Evolutionary conservation across 2,113 vertebrate species (phyloP).

Genomic region (Indri indri): DNA sequence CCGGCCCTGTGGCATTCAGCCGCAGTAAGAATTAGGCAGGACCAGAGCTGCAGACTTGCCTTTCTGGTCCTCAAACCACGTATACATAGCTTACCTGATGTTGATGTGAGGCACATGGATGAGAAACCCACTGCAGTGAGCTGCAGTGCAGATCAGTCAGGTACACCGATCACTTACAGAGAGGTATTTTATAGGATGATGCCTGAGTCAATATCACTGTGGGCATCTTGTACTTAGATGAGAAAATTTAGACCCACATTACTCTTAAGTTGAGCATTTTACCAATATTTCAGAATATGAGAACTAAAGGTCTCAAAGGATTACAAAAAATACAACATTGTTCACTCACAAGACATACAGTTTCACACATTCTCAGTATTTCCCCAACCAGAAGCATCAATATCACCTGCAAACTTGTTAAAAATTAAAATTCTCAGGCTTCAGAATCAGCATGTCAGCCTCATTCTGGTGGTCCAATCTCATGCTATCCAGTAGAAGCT

Average conservation of each 20-base stretch:
- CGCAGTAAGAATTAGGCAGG: not conserved
- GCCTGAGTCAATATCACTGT: not conserved
- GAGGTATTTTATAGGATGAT: not conserved
- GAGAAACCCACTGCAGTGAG: not conserved
- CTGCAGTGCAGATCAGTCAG: not conserved
- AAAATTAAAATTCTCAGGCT: not conserved
- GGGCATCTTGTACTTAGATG: not conserved
- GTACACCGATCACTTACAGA: not conserved
- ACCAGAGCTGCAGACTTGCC: not conserved
- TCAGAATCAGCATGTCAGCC: not conserved
- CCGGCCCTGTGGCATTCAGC: not conserved
- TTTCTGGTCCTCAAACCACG: not conserved
- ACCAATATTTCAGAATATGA: not conserved
- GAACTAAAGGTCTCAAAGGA: not conserved
- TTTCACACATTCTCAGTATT: not conserved
- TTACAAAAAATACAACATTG: not conserved
- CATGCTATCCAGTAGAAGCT: not conserved
- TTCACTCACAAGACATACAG: not conserved
- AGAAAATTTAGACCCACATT: not conserved
- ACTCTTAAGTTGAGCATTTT: not conserved
- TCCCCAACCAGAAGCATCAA: not conserved
- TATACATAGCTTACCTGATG: not conserved
- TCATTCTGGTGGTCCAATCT: not conserved
- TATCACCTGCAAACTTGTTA: not conserved
- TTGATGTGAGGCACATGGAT: not conserved